Percentiles rank a stretch among this genome's conserved stretches.
phyloP scores from a whole-genome alignment of 2,797 vertebrate genomes.

The Leucoraja ocellata region DNA sequence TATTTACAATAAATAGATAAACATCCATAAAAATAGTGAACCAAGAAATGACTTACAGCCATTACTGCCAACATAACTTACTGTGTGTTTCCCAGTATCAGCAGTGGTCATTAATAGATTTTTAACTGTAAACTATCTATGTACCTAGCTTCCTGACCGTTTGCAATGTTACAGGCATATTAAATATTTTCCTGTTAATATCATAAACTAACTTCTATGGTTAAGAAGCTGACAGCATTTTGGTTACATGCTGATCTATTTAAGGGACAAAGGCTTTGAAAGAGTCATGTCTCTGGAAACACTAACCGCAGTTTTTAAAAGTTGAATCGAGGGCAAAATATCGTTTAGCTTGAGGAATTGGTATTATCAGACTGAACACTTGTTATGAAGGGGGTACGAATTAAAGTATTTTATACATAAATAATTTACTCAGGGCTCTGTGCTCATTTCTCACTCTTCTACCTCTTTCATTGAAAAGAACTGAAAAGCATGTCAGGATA shows the following conservation, averaged over 20 bases:
- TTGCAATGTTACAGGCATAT: background rate
- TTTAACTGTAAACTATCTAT: background rate
- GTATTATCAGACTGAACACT: background rate
- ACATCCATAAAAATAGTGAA: background rate
- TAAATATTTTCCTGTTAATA: background rate
- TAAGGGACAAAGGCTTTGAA: background rate
- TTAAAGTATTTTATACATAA: background rate
- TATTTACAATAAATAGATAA: background rate
- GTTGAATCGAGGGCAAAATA: background rate
- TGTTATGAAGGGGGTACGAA: background rate
- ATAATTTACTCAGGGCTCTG: background rate
- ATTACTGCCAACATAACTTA: background rate
- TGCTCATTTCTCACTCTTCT: background rate
- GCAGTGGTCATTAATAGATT: background rate
- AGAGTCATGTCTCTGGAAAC: background rate
- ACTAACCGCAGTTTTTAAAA: too few relatives aligned
- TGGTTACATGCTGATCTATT: background rate
- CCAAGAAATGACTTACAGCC: background rate
- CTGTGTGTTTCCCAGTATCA: background rate
- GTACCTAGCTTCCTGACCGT: too few relatives aligned
- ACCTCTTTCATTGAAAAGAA: background rate
- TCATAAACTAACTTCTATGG: background rate
- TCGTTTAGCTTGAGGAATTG: background rate
- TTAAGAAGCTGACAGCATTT: background rate
- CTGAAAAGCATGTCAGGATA: too few relatives aligned